A percentile compares a stretch with the other conserved stretches of the same genome.
Evolutionary conservation across 2,113 vertebrate genomes (phyloP).

Genomic region (Austrofundulus limnaeus): DNA sequence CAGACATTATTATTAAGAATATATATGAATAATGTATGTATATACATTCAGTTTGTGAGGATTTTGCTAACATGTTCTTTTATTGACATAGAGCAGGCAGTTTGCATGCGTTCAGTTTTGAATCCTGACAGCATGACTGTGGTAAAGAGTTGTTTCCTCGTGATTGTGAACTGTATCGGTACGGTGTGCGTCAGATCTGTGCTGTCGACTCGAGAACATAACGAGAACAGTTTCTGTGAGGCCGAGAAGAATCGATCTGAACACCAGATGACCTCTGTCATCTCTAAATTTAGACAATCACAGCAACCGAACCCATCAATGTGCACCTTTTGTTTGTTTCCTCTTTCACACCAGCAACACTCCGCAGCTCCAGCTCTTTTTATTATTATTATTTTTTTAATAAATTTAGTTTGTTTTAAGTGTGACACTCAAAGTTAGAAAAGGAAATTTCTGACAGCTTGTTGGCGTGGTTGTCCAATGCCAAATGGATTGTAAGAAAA

Average conservation of each 20-base stretch:
- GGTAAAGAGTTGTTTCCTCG: constrained; percentile 50
- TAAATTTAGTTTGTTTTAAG: neutral
- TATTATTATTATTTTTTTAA: neutral
- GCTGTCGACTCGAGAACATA: constrained; percentile 23
- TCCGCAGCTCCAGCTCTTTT: constrained; percentile 10
- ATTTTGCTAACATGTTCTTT: constrained; percentile 59
- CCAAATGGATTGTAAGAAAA: neutral
- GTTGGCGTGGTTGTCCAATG: neutral
- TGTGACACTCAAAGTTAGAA: neutral
- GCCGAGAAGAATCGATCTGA: constrained; percentile 8
- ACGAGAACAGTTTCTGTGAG: neutral
- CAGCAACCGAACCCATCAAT: neutral
- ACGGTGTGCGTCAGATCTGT: constrained; percentile 43
- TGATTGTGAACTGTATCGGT: constrained; percentile 59
- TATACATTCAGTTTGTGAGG: constrained; percentile 45
- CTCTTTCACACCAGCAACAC: constrained; percentile 6
- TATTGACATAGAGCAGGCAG: constrained; percentile 49
- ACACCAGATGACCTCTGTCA: constrained; percentile 2
- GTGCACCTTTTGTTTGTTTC: neutral
- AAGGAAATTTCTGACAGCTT: neutral
- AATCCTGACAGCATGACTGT: constrained; percentile 53
- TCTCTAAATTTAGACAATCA: constrained; percentile 37
- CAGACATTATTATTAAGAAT: constrained; percentile 48
- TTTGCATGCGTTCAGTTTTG: constrained; percentile 54
- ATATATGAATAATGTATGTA: constrained; percentile 52